Percentiles rank a stretch among this genome's conserved stretches.
Conservation (phyloP, 2,797 vertebrate genomes). For the Morus bassanus region DNA sequence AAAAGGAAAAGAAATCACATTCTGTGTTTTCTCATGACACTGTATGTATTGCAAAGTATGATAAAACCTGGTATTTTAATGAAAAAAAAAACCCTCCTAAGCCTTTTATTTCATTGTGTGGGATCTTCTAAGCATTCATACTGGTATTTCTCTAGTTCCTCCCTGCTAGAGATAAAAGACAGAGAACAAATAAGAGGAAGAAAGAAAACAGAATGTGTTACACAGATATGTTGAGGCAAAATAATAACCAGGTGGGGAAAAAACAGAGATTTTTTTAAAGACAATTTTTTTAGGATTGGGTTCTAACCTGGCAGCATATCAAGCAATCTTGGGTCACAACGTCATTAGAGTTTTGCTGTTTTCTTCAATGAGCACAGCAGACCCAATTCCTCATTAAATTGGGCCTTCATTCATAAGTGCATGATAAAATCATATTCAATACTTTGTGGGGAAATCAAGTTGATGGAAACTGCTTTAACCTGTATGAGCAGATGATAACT, state of each 20-base stretch:
- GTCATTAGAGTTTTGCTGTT: neutral
- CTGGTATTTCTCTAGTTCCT: neutral
- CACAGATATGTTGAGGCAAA: neutral
- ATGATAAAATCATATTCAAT: neutral
- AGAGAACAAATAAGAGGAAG: neutral
- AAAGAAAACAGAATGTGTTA: neutral
- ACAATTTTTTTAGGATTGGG: neutral
- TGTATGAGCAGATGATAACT: neutral
- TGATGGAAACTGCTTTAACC: neutral
- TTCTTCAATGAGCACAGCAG: neutral
- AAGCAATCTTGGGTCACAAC: neutral
- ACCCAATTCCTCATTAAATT: neutral
- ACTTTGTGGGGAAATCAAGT: neutral
- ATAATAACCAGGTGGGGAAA: neutral
- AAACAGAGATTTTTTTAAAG: neutral
- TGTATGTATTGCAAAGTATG: neutral
- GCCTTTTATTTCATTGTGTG: neutral
- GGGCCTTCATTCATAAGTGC: neutral
- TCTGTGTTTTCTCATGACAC: neutral
- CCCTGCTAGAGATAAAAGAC: neutral
- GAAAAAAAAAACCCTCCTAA: neutral
- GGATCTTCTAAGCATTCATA: neutral
- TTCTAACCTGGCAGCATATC: neutral
- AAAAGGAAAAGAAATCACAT: neutral
- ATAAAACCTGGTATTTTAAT: neutral